phyloP scores from a whole-genome alignment of 2,113 vertebrate species.

The Pollimyrus isidori region DNA sequence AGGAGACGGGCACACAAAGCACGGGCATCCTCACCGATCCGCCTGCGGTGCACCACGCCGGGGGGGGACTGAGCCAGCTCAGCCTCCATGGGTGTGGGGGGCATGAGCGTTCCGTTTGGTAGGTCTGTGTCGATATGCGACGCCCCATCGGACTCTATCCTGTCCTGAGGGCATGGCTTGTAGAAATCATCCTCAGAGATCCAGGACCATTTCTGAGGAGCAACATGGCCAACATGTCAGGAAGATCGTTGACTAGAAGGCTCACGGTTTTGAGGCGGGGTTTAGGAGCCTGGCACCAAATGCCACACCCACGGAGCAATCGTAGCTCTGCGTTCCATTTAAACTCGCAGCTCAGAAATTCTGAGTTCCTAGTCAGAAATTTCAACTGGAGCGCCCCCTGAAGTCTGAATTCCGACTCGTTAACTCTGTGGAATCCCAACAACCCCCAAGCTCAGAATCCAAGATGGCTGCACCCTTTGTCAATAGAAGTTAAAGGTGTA shows the following conservation, averaged over 20 bases:
- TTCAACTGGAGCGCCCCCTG: no score
- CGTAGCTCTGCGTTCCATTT: neutral
- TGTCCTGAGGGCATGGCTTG: constrained; percentile 51
- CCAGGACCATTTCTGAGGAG: constrained; percentile 72
- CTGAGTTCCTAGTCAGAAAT: no score
- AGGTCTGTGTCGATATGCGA: neutral
- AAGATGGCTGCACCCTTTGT: neutral
- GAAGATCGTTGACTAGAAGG: neutral
- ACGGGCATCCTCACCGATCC: constrained; percentile 65
- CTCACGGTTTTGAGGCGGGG: neutral
- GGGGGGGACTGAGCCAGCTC: constrained; percentile 29
- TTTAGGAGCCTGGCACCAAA: neutral
- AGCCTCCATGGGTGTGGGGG: constrained; percentile 24
- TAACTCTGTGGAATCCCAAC: no score
- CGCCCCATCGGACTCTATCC: constrained; percentile 23
- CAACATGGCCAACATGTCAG: neutral
- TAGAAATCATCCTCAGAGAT: constrained; percentile 90
- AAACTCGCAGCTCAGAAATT: no score
- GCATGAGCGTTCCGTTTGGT: constrained; percentile 1
- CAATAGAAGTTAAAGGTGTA: neutral
- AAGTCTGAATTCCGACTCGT: no score
- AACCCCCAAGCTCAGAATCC: no score
- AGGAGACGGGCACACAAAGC: neutral
- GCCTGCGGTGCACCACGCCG: constrained; percentile 79
- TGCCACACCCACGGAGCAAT: neutral